A percentile compares a stretch with the other conserved stretches of the same genome.
These are phyloP conservation scores for Spicauda simplicius DNA, from an alignment of 2,888 invertebrate species.

Conservation along the genomic window DNA sequence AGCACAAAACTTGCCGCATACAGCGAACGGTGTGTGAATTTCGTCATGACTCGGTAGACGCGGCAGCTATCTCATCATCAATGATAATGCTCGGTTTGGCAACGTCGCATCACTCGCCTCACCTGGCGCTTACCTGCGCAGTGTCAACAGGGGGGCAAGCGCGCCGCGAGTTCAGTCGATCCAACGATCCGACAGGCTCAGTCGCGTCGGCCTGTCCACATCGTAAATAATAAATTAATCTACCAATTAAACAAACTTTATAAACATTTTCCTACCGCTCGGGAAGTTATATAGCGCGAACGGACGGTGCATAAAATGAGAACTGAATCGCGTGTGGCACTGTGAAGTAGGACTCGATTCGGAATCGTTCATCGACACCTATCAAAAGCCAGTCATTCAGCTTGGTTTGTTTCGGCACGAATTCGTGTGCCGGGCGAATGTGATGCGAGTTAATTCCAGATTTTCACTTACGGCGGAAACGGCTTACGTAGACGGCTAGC, in stretches of 20 bases:
- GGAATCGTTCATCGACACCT: constrained; percentile 59
- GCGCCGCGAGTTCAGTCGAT: constrained; percentile 63
- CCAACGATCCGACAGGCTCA: constrained; percentile 70
- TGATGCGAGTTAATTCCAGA: constrained; percentile 78
- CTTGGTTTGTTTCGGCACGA: constrained; percentile 51
- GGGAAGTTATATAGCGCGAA: constrained; percentile 49
- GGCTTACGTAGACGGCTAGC: constrained; percentile 81
- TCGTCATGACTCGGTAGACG: constrained; percentile 48
- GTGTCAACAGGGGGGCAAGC: constrained; percentile 79
- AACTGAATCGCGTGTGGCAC: constrained; percentile 46
- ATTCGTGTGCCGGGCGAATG: constrained; percentile 63
- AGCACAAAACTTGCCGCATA: constrained; percentile 46
- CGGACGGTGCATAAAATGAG: constrained; percentile 39
- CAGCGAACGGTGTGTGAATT: constrained; percentile 67
- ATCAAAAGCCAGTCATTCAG: constrained; percentile 49
- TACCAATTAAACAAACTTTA: constrained; percentile 48
- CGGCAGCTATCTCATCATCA: constrained; percentile 77
- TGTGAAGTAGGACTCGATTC: constrained; percentile 49
- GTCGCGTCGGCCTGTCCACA: constrained; percentile 60
- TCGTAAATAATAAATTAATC: constrained; percentile 54
- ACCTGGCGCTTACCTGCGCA: constrained; percentile 83
- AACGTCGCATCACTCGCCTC: constrained; percentile 75
- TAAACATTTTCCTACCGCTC: constrained; percentile 25
- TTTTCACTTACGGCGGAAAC: constrained; percentile 81
- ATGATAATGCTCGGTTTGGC: constrained; percentile 82